Conservation (phyloP, 92 coral and sea anemone species). For the Desmophyllum pertusum region DNA sequence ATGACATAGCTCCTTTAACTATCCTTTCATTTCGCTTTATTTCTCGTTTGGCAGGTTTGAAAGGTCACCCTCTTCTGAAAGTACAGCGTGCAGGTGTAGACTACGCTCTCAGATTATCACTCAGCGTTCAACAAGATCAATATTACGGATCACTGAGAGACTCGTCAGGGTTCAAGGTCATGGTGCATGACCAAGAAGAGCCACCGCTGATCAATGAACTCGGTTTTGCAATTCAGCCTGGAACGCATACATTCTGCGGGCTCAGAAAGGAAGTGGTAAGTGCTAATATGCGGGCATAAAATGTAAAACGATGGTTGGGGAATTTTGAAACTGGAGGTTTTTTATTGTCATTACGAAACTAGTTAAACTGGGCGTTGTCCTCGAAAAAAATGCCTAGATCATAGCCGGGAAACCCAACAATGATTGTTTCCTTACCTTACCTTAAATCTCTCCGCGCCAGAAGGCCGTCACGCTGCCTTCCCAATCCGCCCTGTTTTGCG, state of each 20-base stretch:
- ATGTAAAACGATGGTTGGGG: no score
- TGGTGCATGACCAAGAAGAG: conserved; percentile 99
- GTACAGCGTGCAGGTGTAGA: conserved; percentile 98
- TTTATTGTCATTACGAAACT: no score
- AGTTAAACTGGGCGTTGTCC: no score
- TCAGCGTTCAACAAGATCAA: conserved; percentile 97
- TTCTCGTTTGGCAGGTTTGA: conserved; percentile 51
- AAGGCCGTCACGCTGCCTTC: no score
- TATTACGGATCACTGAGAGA: conserved; percentile 95
- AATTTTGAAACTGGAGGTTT: neutral
- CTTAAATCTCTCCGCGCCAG: no score
- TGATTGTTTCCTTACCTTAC: no score
- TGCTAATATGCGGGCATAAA: neutral
- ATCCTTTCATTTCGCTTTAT: no score
- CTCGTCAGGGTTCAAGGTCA: conserved; percentile 98
- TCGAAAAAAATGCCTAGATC: no score
- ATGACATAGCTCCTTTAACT: neutral
- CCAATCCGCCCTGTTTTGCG: no score
- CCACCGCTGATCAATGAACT: conserved; percentile 99
- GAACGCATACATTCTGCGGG: conserved; percentile 97
- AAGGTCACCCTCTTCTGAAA: conserved; percentile 82
- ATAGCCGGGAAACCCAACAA: no score
- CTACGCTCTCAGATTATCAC: conserved; percentile 86
- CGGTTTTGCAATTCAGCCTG: conserved; percentile 98
- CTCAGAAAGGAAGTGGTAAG: conserved; percentile 90